phyloP scores from a whole-genome alignment of 2,113 vertebrate species.

The Strix uralensis region DNA sequence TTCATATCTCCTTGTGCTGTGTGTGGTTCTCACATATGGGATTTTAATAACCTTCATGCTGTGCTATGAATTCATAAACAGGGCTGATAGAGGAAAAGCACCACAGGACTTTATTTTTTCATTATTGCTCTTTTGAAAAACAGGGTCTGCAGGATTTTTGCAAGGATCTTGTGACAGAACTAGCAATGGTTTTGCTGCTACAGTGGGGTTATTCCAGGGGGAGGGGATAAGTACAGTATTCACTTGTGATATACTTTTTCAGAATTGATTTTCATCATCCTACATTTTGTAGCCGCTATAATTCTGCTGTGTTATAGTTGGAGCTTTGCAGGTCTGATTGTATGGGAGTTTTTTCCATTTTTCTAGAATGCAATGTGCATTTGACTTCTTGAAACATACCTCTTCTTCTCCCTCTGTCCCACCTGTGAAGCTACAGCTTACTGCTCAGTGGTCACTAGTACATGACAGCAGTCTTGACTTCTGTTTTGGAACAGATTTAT shows the following conservation, averaged over 20 bases:
- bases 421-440: background rate
- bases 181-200: background rate
- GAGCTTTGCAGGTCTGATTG: background rate
- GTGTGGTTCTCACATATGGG: conserved; percentile 78
- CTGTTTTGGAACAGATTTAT: background rate
- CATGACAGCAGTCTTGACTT: background rate
- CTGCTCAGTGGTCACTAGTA: background rate
- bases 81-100: conserved; percentile 67
- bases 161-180: conserved; percentile 23
- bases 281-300: background rate
- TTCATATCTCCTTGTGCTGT: conserved; percentile 79
- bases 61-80: conserved; percentile 82
- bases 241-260: background rate
- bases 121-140: conserved; percentile 76
- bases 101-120: conserved; percentile 77
- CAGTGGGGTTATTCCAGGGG: background rate
- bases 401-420: background rate
- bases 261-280: background rate
- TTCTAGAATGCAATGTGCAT: background rate
- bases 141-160: conserved; percentile 52
- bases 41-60: conserved; percentile 84
- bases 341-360: background rate
- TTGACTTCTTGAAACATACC: background rate
- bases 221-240: conserved; percentile 12
- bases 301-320: background rate